These are phyloP conservation scores for Lemur catta DNA, from an alignment of 2,797 vertebrate species.

Conservation along the genomic window DNA sequence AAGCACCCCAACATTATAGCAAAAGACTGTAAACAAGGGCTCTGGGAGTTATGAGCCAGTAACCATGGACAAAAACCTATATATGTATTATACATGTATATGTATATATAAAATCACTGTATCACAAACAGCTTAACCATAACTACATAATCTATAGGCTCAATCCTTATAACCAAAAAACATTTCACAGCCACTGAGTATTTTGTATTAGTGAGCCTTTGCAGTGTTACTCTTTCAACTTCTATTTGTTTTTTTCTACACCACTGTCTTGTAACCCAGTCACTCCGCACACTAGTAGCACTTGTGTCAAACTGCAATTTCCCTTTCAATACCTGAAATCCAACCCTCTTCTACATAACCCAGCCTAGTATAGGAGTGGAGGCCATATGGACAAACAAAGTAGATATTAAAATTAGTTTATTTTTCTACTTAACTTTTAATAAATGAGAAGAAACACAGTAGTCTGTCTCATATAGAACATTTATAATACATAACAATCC, in stretches of 20 bases:
- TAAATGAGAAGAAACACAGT: constrained; percentile 72
- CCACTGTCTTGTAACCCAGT: neutral
- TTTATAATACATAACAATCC: constrained; percentile 68
- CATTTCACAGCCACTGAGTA: neutral
- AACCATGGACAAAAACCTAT: too few relatives aligned
- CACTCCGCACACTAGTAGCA: neutral
- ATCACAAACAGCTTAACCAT: neutral
- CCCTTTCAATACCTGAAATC: neutral
- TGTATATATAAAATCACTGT: too few relatives aligned
- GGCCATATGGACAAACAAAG: neutral
- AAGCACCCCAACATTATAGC: too few relatives aligned
- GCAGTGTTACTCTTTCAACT: neutral
- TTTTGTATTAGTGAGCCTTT: neutral
- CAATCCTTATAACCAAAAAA: neutral
- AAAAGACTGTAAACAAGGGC: too few relatives aligned
- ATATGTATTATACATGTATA: too few relatives aligned
- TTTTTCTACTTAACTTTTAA: constrained; percentile 76
- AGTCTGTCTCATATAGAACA: constrained; percentile 67
- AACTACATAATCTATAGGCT: neutral
- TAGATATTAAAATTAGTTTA: constrained; percentile 68
- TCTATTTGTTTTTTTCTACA: neutral
- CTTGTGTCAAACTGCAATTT: neutral
- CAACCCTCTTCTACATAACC: neutral
- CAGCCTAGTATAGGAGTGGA: neutral
- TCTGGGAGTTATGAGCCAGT: too few relatives aligned